phyloP scores from a whole-genome alignment of 2,888 invertebrate species.

The Morpho achilles region DNA sequence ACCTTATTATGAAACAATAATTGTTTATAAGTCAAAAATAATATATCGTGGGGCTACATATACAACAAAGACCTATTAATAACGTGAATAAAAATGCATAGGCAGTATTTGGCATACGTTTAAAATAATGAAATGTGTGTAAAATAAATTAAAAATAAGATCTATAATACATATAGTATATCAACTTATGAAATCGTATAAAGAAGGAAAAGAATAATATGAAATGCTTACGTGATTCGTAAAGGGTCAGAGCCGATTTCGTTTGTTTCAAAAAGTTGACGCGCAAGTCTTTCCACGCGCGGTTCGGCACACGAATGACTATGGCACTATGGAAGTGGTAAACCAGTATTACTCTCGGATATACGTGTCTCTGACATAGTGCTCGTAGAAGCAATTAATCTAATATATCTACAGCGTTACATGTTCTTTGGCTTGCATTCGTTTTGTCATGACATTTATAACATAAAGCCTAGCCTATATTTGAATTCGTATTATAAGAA shows the following conservation, averaged over 20 bases:
- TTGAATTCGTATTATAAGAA: too few species aligned
- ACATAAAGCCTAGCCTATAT: too few species aligned
- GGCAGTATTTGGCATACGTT: too few species aligned
- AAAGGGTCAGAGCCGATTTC: slow-evolving; percentile 10
- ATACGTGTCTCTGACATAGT: slow-evolving; percentile 16
- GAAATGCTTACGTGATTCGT: slow-evolving; percentile 19
- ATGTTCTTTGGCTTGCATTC: too few species aligned
- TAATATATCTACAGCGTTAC: slow-evolving; percentile 14
- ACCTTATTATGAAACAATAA: too few species aligned
- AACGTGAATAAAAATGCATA: too few species aligned
- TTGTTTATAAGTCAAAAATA: too few species aligned
- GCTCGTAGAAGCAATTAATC: slow-evolving; percentile 23
- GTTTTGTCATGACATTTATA: too few species aligned
- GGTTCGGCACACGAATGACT: slow-evolving; percentile 23
- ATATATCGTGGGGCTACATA: too few species aligned
- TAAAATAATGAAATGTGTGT: too few species aligned
- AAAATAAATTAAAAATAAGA: too few species aligned
- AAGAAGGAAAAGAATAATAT: background rate
- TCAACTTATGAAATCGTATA: background rate
- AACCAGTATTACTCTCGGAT: slow-evolving; percentile 15
- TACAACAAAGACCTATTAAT: too few species aligned
- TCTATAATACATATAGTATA: background rate
- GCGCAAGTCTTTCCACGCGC: slow-evolving; percentile 20
- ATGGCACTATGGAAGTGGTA: slow-evolving; percentile 16
- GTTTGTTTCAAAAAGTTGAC: slow-evolving; percentile 15